Evolutionary conservation across 2,797 vertebrate species (phyloP).

Genomic region (Tamandua tetradactyla): DNA sequence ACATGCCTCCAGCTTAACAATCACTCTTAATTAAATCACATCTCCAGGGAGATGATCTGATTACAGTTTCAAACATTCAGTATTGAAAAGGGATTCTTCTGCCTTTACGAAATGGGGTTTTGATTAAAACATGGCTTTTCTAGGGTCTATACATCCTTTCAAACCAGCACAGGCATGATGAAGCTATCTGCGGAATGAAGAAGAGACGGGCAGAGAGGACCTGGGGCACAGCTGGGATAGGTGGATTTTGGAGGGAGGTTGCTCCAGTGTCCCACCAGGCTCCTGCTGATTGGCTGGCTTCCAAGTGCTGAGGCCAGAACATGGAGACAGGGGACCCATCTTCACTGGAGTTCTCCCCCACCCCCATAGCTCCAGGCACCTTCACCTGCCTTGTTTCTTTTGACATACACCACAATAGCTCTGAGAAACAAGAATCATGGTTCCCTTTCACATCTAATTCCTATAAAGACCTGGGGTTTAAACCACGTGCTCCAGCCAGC

Average conservation of each 20-base stretch:
- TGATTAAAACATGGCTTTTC: no score
- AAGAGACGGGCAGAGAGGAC: not conserved
- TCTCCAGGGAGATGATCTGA: no score
- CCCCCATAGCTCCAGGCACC: not conserved
- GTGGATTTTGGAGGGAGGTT: not conserved
- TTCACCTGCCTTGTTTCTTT: not conserved
- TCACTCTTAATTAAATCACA: no score
- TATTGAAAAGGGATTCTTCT: no score
- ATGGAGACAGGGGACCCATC: not conserved
- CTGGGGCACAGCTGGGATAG: not conserved
- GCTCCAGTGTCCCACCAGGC: no score
- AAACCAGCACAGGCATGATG: no score
- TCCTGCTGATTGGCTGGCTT: no score
- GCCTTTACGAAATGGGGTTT: no score
- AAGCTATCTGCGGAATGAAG: not conserved
- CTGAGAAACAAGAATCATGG: not conserved
- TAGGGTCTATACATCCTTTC: no score
- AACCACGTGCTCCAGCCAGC: not conserved
- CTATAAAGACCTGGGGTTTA: not conserved
- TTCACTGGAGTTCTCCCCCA: fast-evolving
- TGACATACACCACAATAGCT: no score
- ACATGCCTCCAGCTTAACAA: no score
- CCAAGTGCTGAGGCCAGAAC: not conserved
- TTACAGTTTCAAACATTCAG: no score
- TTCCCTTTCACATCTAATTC: not conserved